Evolutionary conservation across 1,140 invertebrate species (phyloP), one percentile per base, ranked within the genome.

Genomic region (Eumaeus atala): DNA sequence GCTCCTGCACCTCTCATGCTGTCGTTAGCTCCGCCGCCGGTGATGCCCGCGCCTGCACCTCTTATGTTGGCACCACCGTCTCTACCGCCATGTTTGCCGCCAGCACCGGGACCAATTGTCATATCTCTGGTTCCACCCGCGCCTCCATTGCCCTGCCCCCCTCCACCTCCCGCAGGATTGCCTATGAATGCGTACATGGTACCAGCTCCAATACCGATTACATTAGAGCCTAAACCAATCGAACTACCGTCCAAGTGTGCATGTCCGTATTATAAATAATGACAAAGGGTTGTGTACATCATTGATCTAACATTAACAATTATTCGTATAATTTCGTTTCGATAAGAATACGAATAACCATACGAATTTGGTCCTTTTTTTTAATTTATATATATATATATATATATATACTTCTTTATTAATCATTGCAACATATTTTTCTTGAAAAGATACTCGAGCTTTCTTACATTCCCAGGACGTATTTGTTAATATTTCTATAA

Each of bases 151-250:
- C 57, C 58, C 4, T 75, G 61, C 35, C 16, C 57, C 0, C 62
- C 67, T 0, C 60, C 70, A 0, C 72, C 73, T 14, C 75, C 74
- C 7, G 65, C 73, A 6, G 65, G 74, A 5, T 48, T 75, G 0
- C 72, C 76, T 3, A 81, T 84, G 80, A 81, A 53, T 28, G 77
- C 80, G 0, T 81, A 61, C 51, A 74, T 80, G 74, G 70, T 81
- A 0, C 65, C 76, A 18, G 60, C 76, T n/a, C 74, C 76, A 1
- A 63, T 81, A 8, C 77, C 80, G 3, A 61, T 78, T 0, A 72
- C 72, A 9, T 58, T 84, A 18, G 80, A 84, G 56, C 72, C 77
- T 11, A 82, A 80, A 34, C 77, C 77, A 3, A 53, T 76, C 4
- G 66, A 66, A 33, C 47, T 58, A n/a, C 64, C 64, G 8, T 56